Base-by-base conservation (phyloP, 2,113 vertebrate genomes). In the Hemicordylus capensis region DNA sequence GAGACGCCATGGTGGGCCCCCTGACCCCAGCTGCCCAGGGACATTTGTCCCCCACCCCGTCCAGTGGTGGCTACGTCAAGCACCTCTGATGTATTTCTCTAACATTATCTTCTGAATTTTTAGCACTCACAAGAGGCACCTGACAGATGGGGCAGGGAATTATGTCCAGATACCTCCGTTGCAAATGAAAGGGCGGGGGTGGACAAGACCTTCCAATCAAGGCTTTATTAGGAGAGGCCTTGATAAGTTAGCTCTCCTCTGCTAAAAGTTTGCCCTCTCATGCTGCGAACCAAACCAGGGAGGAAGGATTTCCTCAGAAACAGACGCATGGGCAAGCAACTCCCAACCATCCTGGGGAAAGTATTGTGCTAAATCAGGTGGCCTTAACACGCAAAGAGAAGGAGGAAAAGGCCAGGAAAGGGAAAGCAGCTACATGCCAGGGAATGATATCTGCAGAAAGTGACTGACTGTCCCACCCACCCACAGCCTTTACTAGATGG, bases 261-360 rank as follows among this genome's bases (percentile, higher is more conserved):
- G 44, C n/a, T 12, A 4, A 61, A 82, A 14, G 44, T 22, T n/a
- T 31, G 28, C 54, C 28, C 4, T 54, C 67, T 83, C 2, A 3
- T n/a, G 9, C 61, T 0, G 28, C 42, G 0, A 58, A n/a, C 28
- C 0, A 0, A 2, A 0, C 69, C 37, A 20, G 31, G 24, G 61
- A 31, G 20, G 20, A 86, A 31, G 4, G 3, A 4, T 17, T 28
- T 42, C 3, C 26, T 4, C 20, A 61, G n/a, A 34, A 42, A 10
- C 8, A 14, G 58, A 34, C 0, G 0, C 2, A 1, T 58, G 31
- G 4, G 9, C 34, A 56, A 28, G 3, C 0, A 15, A 17, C 0
- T 3, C 85, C 48, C 0, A 0, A 48, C 66, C 17, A 15, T 26
- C 6, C 0, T 34, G 9, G 54, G 26, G 26, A 70, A 70, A 26